phyloP scores from a whole-genome alignment of 2,113 vertebrate genomes.

The Scartelaos histophorus region DNA sequence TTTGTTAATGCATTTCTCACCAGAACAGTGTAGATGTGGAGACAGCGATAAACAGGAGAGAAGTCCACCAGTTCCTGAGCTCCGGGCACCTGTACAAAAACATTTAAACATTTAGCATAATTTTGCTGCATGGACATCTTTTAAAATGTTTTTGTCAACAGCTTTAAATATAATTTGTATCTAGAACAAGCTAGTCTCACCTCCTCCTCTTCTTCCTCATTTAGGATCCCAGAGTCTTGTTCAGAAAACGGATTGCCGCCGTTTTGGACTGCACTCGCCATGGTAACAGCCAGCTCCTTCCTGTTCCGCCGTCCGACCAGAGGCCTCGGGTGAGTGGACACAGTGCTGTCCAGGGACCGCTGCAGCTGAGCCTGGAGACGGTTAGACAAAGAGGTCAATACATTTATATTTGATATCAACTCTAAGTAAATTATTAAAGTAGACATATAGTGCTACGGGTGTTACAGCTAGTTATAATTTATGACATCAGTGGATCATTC shows the following conservation, averaged over 20 bases:
- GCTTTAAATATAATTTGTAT: too few species aligned
- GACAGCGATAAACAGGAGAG: conserved; percentile 94
- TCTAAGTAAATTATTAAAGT: too few species aligned
- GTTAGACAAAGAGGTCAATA: conserved; percentile 1
- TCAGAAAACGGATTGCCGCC: conserved; percentile 85
- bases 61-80: conserved; percentile 97
- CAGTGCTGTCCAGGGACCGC: conserved; percentile 85
- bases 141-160: not conserved
- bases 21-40: conserved; percentile 91
- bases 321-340: conserved; percentile 81
- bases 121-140: not conserved
- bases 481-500: too few species aligned
- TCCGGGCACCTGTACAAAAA: conserved; percentile 82
- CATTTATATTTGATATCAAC: too few species aligned
- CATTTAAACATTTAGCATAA: not conserved
- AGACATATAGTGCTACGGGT: too few species aligned
- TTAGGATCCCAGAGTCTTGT: conserved; percentile 91
- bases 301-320: conserved; percentile 78
- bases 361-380: conserved; percentile 88
- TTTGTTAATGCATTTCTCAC: conserved; percentile 42
- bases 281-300: conserved; percentile 67
- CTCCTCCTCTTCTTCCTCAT: conserved; percentile 91
- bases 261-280: conserved; percentile 70
- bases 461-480: too few species aligned
- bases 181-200: conserved; percentile 53